Evolutionary conservation across 30 jellyfish, hydroid and myxozoan genomes (phyloP), one percentile per base, ranked within the genome.

Genomic region (Hydractinia symbiolongicarpus): DNA sequence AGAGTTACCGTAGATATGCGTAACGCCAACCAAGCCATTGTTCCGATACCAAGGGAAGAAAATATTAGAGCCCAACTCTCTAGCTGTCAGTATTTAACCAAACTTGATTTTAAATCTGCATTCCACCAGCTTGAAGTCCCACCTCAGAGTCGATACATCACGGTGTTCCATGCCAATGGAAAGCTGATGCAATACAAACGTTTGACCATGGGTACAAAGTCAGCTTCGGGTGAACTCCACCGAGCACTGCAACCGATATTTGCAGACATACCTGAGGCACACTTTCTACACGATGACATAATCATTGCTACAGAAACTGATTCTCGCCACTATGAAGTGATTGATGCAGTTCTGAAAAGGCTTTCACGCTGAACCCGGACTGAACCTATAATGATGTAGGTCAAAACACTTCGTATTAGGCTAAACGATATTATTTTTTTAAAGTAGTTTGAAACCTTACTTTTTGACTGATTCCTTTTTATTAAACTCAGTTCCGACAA

Each of bases 31-130:
- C 44, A 30, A 2, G 44, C 44, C 44, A 30, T 30, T 30, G 44
- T 30, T 30, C 44, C 44, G 44, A 30, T 30, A 30, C 44, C 44
- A 30, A 30, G 2, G 2, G 16, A 14, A 60, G 93, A 85, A 71
- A 88, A 84, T 6, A 77, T 76, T 17, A 84, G 68, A 16, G 68
- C 94, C 16, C 79, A 77, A 55, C 49, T 86, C 7, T 15, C 83
- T 16, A 73, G 88, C 83, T 20, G 88, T 44, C 66, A 78, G 70
- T 54, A 14, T 21, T 85, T 84, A 54, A 15, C 93, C 55, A 85
- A 85, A 66, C 55, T 85, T 13, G 94, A 85, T 30, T 30, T 30
- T 30, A 30, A 30, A 30, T 30, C 44, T 30, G 44, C 44, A 30
- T 30, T 30, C 44, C 73, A 73, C 54, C 50, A n/a, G 20, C 44